These are phyloP conservation scores for Trachelus tabidus DNA, from an alignment of 2,888 invertebrate genomes.

Conservation along the genomic window DNA sequence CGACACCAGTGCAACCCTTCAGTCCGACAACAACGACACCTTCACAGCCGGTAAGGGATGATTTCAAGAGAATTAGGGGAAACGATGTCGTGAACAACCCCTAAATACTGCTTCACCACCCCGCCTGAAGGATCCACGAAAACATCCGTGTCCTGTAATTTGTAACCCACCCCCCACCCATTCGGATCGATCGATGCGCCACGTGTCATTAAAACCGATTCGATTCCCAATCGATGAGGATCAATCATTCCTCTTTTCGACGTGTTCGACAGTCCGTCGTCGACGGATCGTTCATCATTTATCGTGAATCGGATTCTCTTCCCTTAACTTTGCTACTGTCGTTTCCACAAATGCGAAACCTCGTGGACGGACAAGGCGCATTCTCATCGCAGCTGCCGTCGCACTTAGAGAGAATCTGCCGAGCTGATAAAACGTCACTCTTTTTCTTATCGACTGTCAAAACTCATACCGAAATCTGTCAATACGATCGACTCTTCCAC, in stretches of 20 bases:
- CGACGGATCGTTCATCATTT: neutral
- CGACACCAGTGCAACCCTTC: conserved; percentile 55
- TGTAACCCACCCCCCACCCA: neutral
- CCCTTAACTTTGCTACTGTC: neutral
- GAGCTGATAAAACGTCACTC: neutral
- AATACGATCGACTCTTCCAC: neutral
- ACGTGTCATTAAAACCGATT: too few relatives aligned
- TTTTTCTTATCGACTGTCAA: neutral
- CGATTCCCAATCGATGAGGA: neutral
- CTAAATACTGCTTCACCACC: too few relatives aligned
- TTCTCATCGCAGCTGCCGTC: neutral
- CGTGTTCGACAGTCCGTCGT: neutral
- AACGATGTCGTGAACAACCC: neutral
- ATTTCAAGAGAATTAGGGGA: neutral
- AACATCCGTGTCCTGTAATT: neutral
- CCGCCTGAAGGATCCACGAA: neutral
- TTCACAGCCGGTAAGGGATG: conserved; percentile 45
- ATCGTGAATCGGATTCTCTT: neutral
- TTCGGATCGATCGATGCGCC: neutral
- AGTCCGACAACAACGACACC: conserved; percentile 60
- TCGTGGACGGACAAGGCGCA: neutral
- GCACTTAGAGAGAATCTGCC: too few relatives aligned
- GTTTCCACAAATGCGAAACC: neutral
- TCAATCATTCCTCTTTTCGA: neutral
- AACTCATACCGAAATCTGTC: neutral